Evolutionary conservation across 2,113 vertebrate genomes (phyloP).

Genomic region (Dromaius novaehollandiae): DNA sequence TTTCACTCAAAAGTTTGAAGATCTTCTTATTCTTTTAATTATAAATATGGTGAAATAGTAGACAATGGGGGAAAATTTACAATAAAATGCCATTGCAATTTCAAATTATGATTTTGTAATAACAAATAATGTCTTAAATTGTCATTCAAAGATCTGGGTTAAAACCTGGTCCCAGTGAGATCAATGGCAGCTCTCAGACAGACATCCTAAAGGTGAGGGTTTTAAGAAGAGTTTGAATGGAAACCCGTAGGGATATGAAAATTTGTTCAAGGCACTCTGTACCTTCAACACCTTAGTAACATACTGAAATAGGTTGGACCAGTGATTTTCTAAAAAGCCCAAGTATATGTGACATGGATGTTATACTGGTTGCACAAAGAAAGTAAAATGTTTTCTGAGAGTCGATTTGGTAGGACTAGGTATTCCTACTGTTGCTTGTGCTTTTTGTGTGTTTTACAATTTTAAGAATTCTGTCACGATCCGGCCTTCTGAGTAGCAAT

Average conservation of each 20-base stretch:
- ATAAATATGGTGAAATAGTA: neutral
- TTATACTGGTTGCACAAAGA: neutral
- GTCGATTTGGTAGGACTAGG: neutral
- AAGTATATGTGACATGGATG: rapidly evolving
- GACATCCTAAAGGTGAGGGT: neutral
- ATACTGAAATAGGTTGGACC: neutral
- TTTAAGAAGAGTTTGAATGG: neutral
- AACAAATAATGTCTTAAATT: neutral
- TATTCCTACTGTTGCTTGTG: neutral
- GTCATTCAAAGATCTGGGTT: neutral
- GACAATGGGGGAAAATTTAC: neutral
- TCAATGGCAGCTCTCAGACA: neutral
- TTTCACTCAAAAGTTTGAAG: neutral
- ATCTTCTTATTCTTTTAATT: neutral
- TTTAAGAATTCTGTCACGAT: neutral
- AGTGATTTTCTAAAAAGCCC: neutral
- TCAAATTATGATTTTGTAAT: neutral
- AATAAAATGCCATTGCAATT: neutral
- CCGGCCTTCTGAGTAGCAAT: neutral
- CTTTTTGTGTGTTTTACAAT: neutral
- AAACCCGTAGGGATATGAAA: neutral
- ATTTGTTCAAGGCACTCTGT: neutral
- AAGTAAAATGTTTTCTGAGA: neutral
- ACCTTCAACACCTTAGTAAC: neutral
- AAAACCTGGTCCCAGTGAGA: neutral